Conservation (phyloP, 2,113 vertebrate species). For the Orientallactaga bullata region DNA sequence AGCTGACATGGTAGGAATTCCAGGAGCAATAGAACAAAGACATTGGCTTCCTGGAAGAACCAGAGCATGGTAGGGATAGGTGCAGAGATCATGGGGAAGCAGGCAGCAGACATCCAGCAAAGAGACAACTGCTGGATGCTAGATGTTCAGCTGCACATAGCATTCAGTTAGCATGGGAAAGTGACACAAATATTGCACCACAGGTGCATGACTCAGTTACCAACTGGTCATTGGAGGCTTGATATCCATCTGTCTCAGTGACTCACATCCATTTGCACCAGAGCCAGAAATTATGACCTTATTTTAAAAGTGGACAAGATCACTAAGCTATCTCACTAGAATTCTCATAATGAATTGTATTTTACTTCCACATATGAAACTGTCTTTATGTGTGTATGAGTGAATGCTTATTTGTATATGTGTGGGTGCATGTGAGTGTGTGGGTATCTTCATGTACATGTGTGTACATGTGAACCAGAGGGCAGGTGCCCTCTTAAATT, state of each 20-base stretch:
- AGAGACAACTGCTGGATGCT: neutral
- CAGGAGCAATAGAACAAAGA: neutral
- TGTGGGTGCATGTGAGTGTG: too few relatives aligned
- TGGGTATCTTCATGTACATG: too few relatives aligned
- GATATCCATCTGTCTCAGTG: neutral
- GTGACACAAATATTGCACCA: neutral
- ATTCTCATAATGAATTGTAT: neutral
- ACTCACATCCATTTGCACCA: neutral
- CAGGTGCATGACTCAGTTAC: neutral
- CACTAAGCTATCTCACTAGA: neutral
- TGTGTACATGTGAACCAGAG: too few relatives aligned
- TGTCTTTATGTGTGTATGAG: too few relatives aligned
- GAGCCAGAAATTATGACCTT: neutral
- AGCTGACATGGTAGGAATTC: too few relatives aligned
- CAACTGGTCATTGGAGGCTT: neutral
- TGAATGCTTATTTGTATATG: too few relatives aligned
- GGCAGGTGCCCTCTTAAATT: too few relatives aligned
- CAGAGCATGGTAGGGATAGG: too few relatives aligned
- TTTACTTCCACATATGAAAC: too few relatives aligned
- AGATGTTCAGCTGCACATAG: fast-evolving
- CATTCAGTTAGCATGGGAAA: fast-evolving
- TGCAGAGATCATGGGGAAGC: neutral
- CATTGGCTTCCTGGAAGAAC: fast-evolving
- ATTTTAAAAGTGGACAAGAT: neutral
- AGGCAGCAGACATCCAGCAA: neutral